Evolutionary conservation across 2,888 invertebrate genomes (phyloP), one percentile per base, ranked within the genome.

Genomic region (Smittia aterrima): DNA sequence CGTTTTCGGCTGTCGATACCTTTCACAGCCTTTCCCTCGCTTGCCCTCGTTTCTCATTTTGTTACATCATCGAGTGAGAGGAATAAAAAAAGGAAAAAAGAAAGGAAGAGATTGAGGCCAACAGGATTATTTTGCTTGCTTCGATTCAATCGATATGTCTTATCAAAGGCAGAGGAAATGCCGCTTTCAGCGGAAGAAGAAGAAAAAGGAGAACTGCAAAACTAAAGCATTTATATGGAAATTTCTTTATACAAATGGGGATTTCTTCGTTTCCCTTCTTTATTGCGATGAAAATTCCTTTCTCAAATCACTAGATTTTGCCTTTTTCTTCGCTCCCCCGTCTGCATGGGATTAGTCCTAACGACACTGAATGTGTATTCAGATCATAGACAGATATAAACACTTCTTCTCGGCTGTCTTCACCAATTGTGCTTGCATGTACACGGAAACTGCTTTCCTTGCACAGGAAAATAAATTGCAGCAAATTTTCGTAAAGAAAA

Each of bases 351-450:
- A 64, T 64, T 64, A 64, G 22, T 24, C 7, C 9, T 64, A 64
- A 64, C 64, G 64, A 64, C 16, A n/a, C 13, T 20, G 16, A 4
- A 64, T 64, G n/a, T n/a, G 25, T 64, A 64, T 64, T 64, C 25
- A 64, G 64, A 64, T 64, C 64, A 64, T 64, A 64, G 64, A 64
- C 64, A 64, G 25, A 64, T 67, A 67, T 41, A 47, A 66, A 47
- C 67, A 67, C 67, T 41, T 67, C 67, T 38, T 67, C 38, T 41
- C 41, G 67, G 16, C 67, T 67, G 66, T 66, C 66, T 66, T 66
- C 38, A 11, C 47, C 24, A 41, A 41, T n/a, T 20, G 20, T 47
- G 38, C 16, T 32, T 66, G 40, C 38, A 66, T 66, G 66, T 6
- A 64, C 32, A 66, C 25, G 27, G 13, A 64, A 27, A 64, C 3